A percentile compares a stretch with the other conserved stretches of the same genome.
phyloP scores from a whole-genome alignment of 2,113 vertebrate genomes.

The Osmerus eperlanus region DNA sequence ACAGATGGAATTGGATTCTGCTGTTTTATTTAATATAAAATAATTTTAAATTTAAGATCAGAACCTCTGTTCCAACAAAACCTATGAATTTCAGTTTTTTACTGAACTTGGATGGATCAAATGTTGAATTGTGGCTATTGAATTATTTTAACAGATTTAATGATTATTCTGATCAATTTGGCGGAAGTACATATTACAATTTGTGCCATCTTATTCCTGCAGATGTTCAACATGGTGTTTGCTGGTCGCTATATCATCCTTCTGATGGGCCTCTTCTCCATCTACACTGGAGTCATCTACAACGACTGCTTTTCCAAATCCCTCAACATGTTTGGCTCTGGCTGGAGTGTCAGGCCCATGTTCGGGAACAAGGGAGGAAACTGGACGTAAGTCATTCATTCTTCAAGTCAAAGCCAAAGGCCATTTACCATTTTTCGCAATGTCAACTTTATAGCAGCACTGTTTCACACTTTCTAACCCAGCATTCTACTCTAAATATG shows the following conservation, averaged over 20 bases:
- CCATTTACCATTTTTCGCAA: no score
- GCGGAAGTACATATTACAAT: not conserved
- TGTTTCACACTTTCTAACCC: not conserved
- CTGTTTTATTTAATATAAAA: not conserved
- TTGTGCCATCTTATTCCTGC: not conserved
- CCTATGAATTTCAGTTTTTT: no score
- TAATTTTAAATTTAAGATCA: no score
- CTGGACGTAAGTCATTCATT: constrained; percentile 86
- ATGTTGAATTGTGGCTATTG: not conserved
- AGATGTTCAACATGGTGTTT: constrained; percentile 97
- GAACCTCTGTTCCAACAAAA: no score
- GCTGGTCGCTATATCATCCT: constrained; percentile 95
- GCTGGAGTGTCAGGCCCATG: constrained; percentile 94
- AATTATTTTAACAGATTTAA: no score
- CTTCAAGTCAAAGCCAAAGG: not conserved
- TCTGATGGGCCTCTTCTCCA: constrained; percentile 93
- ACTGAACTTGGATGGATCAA: no score
- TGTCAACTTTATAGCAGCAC: no score
- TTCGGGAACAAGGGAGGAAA: constrained; percentile 76
- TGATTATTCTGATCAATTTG: not conserved
- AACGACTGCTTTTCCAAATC: constrained; percentile 99
- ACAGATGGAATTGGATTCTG: not conserved
- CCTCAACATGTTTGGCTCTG: constrained; percentile 94
- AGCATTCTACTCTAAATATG: not conserved
- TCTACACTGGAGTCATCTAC: constrained; percentile 96